Base-by-base conservation (phyloP, 2,888 invertebrate genomes). In the Noctua pronuba region DNA sequence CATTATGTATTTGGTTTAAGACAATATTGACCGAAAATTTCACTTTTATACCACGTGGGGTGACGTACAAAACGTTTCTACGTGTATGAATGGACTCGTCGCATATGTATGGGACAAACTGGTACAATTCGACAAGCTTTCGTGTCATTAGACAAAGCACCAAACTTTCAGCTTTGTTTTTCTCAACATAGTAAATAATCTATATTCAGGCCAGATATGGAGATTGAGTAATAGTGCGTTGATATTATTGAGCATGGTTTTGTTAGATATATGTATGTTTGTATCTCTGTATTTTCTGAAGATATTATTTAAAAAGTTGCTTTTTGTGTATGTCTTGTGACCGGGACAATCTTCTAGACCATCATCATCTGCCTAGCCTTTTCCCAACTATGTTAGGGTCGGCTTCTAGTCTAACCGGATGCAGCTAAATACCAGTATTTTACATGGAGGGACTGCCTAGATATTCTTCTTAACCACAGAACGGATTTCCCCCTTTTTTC, bases 21-120 rank as follows among this genome's bases (percentile, higher is more conserved):
- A 91, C 91, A 95, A 95, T 94, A 95, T 95, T 95, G 91, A 91
- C 93, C 79, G 91, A 92, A 80, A 95, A 94, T 95, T 95, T 96
- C 95, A 95, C 96, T 95, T 94, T 93, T 92, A 75, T 88, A 89
- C 84, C 87, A 86, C 89, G 88, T 87, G 90, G 83, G 79, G 67
- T 73, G 75, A 75, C 80, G 77, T 75, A 72, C n/a, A 70, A 65
- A 70, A 73, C 55, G 69, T 78, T 79, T 35, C 21, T 65, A 78
- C 21, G 18, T 75, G 70, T 73, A 76, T 60, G 64, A 24, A 73
- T 21, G 49, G 31, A 44, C 28, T 46, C 60, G 10, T 64, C 62
- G 64, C 58, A 35, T 75, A 60, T 79, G 76, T 80, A 73, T 71
- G 44, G 66, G 70, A 41, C 66, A 52, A 72, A 80, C 60, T 77